Conservation (phyloP, 2,797 vertebrate species). For the Pogoniulus pusillus region DNA sequence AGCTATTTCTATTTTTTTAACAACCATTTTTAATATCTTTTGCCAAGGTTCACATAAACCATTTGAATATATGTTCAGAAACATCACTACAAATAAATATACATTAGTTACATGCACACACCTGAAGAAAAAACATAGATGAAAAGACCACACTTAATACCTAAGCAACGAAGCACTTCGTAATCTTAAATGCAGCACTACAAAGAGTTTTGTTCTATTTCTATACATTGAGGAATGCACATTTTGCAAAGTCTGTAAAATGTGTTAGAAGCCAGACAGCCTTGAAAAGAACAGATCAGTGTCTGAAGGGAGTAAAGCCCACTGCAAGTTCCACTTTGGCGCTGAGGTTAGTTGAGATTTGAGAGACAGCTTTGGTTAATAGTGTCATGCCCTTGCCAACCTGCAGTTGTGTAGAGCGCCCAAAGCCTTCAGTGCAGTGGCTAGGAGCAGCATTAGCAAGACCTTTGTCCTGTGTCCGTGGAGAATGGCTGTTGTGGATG, state of each 20-base stretch:
- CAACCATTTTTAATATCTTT: constrained; percentile 47
- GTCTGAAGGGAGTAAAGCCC: neutral
- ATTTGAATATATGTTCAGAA: constrained; percentile 4
- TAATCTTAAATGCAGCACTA: neutral
- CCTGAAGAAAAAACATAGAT: neutral
- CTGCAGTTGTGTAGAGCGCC: neutral
- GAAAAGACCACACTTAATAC: neutral
- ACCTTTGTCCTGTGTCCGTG: neutral
- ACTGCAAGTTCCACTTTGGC: neutral
- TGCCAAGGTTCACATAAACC: constrained; percentile 53
- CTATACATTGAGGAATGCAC: neutral
- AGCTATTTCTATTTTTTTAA: constrained; percentile 15
- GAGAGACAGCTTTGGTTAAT: constrained; percentile 39
- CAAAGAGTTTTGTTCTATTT: neutral
- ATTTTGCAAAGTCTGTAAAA: constrained; percentile 23
- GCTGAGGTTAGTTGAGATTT: constrained; percentile 44
- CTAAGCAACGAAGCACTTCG: neutral
- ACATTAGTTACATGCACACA: neutral
- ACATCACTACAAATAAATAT: neutral
- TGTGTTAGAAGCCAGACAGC: neutral
- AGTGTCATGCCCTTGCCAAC: constrained; percentile 40
- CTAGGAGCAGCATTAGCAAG: neutral
- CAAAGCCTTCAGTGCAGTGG: neutral
- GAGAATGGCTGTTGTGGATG: neutral
- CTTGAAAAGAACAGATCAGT: neutral